A percentile compares a stretch with the other conserved stretches of the same genome.
Conservation (phyloP, 2,888 invertebrate species). For the Trisateles emortualis region DNA sequence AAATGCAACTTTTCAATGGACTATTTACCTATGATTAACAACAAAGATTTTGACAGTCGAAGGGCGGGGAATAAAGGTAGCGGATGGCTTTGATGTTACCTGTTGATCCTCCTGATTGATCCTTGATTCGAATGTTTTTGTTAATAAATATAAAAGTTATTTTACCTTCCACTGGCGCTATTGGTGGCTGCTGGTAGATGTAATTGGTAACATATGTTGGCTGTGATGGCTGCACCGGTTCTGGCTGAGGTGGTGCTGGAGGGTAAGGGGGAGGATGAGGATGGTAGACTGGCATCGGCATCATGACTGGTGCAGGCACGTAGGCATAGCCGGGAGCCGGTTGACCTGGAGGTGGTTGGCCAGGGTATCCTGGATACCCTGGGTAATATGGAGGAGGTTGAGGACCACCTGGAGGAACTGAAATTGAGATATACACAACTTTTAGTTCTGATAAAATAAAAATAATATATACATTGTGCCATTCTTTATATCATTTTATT, state of each 20-base stretch:
- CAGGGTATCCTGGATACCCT: constrained; percentile 9
- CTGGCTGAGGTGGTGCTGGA: constrained; percentile 51
- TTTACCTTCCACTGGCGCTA: constrained; percentile 52
- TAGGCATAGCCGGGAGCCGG: constrained; percentile 60
- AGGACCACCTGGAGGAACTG: constrained; percentile 63
- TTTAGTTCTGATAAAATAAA: too few species aligned
- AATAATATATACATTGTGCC: too few species aligned
- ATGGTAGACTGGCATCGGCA: constrained; percentile 73
- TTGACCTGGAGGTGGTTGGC: constrained; percentile 41
- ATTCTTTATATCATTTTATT: too few species aligned
- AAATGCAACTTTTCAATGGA: too few species aligned
- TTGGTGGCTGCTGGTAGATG: constrained; percentile 59
- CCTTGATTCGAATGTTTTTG: too few species aligned
- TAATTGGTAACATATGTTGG: constrained; percentile 73
- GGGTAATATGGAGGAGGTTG: constrained; percentile 43
- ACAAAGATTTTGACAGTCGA: too few species aligned
- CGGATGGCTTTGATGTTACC: too few species aligned
- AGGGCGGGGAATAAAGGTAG: too few species aligned
- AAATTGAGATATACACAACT: constrained; percentile 12
- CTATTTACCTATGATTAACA: too few species aligned
- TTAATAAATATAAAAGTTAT: too few species aligned
- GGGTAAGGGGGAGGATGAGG: constrained; percentile 45
- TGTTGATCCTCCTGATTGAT: too few species aligned
- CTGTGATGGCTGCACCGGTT: constrained; percentile 46
- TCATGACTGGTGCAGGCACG: constrained; percentile 72